Percentiles rank a stretch among this genome's conserved stretches.
Evolutionary conservation across 2,797 vertebrate species (phyloP).

Genomic region (Sebastes melanostomus): DNA sequence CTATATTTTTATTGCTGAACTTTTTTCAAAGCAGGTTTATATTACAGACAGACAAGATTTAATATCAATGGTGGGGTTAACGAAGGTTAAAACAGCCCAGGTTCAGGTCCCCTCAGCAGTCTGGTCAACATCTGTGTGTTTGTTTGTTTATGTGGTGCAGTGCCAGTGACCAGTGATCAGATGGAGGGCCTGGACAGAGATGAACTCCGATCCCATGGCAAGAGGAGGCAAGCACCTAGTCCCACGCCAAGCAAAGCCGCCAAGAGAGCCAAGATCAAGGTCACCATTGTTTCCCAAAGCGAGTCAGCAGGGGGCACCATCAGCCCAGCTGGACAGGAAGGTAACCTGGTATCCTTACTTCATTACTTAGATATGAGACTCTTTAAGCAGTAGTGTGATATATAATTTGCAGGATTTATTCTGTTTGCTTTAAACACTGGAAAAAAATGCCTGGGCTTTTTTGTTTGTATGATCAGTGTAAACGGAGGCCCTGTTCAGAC

Average conservation of each 20-base stretch:
- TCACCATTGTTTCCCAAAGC: slow-evolving; percentile 94
- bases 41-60: background rate
- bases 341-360: slow-evolving; percentile 64
- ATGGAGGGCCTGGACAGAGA: slow-evolving; percentile 88
- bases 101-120: background rate
- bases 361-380: background rate
- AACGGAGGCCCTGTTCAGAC: background rate
- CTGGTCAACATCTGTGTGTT: background rate
- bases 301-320: slow-evolving; percentile 80
- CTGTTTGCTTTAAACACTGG: background rate
- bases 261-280: slow-evolving; percentile 97
- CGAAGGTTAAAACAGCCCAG: background rate
- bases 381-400: background rate
- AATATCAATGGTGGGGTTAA: background rate
- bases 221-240: slow-evolving; percentile 89
- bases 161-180: slow-evolving; percentile 90
- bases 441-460: background rate
- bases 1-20: background rate
- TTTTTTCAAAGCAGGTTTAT: background rate
- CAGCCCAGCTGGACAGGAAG: slow-evolving; percentile 83
- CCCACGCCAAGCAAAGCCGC: slow-evolving; percentile 86
- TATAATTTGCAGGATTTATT: background rate
- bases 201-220: slow-evolving; percentile 87
- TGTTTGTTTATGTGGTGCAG: slow-evolving; percentile 72
- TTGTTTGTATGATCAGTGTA: background rate